Evolutionary conservation across 2,113 vertebrate species (phyloP), one percentile per base, ranked within the genome.

Genomic region (Poecile atricapillus): DNA sequence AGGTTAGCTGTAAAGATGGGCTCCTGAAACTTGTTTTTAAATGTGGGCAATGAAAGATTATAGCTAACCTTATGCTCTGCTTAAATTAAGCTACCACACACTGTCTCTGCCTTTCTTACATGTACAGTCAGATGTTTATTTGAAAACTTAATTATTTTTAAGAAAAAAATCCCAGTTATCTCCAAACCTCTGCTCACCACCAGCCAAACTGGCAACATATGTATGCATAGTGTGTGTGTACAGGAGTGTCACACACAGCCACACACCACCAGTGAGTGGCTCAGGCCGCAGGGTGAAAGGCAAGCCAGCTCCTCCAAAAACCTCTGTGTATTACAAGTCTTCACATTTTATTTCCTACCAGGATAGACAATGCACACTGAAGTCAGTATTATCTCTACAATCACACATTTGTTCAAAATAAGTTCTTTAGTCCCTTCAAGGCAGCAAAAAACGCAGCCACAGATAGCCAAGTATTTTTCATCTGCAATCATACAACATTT

Each of bases 51-150:
- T 68, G 77, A 75, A 91, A 89, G 80, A 77, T 83, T 94, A 92
- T 79, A 93, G 83, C 76, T 94, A 93, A 96, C 56, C 39, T 95
- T 74, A 81, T 12, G 64, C 53, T 92, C 76, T 78, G 44, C 64
- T 87, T 70, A 53, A 93, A 90, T 93, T 83, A 86, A 80, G 70
- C 81, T 58, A 79, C 65, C 84, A 85, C 74, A 65, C 74, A 43
- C 60, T 16, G 16, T 25, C 74, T 69, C 76, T 92, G 59, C 35
- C 71, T 90, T 88, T 56, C 71, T 90, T 77, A 77, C 19, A 44
- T 0, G 1, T 43, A 44, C 33, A 77, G 41, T 79, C 17, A 87
- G 35, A 80, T 43, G 24, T 37, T 35, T 80, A 90, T 83, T 69
- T 74, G 35, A 88, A 94, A 94, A 33, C 15, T 56, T 85, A 59